Conservation (phyloP, 2,113 vertebrate species). For the Silurus glanis region DNA sequence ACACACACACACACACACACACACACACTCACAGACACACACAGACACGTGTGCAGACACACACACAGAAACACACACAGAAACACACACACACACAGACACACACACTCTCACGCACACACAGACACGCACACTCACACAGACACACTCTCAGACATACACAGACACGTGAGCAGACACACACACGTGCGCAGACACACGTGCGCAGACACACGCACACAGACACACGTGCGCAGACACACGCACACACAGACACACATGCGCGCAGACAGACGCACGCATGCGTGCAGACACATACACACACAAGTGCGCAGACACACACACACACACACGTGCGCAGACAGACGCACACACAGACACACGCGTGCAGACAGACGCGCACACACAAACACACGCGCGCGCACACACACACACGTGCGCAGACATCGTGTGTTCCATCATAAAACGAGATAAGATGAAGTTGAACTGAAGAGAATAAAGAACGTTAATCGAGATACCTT, state of each 20-base stretch:
- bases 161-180: too few relatives aligned
- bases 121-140: too few relatives aligned
- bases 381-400: too few relatives aligned
- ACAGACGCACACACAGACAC: not conserved
- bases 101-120: not conserved
- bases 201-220: not conserved
- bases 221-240: not conserved
- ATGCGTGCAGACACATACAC: not conserved
- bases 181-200: too few relatives aligned
- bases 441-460: not conserved
- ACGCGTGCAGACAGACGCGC: not conserved
- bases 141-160: too few relatives aligned
- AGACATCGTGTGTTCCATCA: not conserved
- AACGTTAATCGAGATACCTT: slow-evolving; percentile 61
- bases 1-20: too few relatives aligned
- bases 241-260: not conserved
- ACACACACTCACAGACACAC: too few relatives aligned
- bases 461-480: not conserved
- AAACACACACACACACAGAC: not conserved
- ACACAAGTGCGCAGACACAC: not conserved
- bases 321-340: not conserved
- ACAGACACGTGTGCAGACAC: too few relatives aligned
- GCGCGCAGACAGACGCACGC: not conserved
- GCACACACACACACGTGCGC: too few relatives aligned
- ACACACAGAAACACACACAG: too few relatives aligned